Base-by-base conservation (phyloP, 2,113 vertebrate species). In the Gymnorhina tibicen region DNA sequence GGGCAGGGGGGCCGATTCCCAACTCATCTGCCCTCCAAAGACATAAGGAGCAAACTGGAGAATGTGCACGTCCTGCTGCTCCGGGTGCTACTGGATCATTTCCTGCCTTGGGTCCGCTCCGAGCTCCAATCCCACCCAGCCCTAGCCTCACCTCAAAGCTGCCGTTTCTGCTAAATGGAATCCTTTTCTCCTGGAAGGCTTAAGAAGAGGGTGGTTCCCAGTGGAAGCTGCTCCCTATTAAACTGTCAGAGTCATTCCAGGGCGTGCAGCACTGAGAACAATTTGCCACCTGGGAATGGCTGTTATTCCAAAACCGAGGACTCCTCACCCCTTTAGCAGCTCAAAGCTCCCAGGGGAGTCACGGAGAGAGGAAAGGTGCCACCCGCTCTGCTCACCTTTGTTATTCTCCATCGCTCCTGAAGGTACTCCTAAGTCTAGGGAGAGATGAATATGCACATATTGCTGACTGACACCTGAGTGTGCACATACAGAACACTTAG, bases 361-460 rank as follows among this genome's bases (percentile, higher is more conserved):
- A 7, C 0, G 6, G 42, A 37, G 33, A 63, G 16, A 24, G 44
- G 27, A 1, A 2, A 84, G 42, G 42, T 74, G 46, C 24, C 28
- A 21, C 4, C 7, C 47, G 33, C 50, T 67, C 56, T 4, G 1
- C 9, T 49, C 58, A 46, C 28, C 46, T 70, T 26, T 3, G 7
- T 13, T 10, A 3, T 14, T 58, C 50, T 10, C 69, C 74, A 15
- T 35, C 60, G 0, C 46, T 32, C n/a, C 66, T 4, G 23, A 10
- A n/a, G 10, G 37, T 0, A 0, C 13, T 21, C 5, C 1, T 8
- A 3, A 56, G 4, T 6, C 52, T 4, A 2, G 1, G 4, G 33
- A 33, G 58, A 64, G 19, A 39, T 28, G 5, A 19, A 42, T 30
- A 19, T 0, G 7, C 23, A 18, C 33, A 0, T 11, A 4, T 1